Base-by-base conservation (phyloP, 2,113 vertebrate genomes). In the Oreochromis niloticus region DNA sequence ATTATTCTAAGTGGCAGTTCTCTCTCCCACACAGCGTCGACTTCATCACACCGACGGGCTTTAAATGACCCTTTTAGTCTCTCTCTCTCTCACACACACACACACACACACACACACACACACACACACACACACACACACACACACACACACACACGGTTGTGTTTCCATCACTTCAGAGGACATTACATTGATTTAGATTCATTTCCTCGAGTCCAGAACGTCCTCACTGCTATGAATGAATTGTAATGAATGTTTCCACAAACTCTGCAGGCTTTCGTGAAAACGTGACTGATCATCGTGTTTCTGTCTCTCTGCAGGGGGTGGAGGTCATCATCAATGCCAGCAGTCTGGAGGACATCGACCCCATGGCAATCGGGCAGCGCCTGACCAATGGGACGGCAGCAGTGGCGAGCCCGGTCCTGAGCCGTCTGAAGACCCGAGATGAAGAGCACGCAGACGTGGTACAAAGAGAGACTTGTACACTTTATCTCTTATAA, bases 341-440 rank as follows among this genome's bases (percentile, higher is more conserved):
- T 0, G 98, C 98, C 96, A 99, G 98, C 97, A 99, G 97, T 0
- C 97, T 98, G 95, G 98, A 99, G 4, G 98, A 99, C 95, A 98
- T 99, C 1, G 98, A 99, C 43, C 97, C 98, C 0, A 96, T 97
- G 0, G 98, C 98, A 93, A 99, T 99, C 0, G 97, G 98, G 7
- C 98, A 99, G 96, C 97, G 97, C 14, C 97, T 99, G 82, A 98
- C 97, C 94, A 99, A 99, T 0, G 98, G 98, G 73, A 97, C 97
- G 56, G 97, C 94, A 0, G 95, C 95, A 0, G 97, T 97, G 84
- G 97, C 98, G 30, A 99, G 98, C 91, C 98, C 98, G 0, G 98
- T 99, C 78, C 94, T 99, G 89, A 97, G 97, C 90, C 97, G 98
- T n/a, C 97, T 99, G 92, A 97, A 95, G 73, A 97, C 97, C 90